Base-by-base conservation (phyloP, 2,797 vertebrate genomes). In the Hypotaenidia philippensis region DNA sequence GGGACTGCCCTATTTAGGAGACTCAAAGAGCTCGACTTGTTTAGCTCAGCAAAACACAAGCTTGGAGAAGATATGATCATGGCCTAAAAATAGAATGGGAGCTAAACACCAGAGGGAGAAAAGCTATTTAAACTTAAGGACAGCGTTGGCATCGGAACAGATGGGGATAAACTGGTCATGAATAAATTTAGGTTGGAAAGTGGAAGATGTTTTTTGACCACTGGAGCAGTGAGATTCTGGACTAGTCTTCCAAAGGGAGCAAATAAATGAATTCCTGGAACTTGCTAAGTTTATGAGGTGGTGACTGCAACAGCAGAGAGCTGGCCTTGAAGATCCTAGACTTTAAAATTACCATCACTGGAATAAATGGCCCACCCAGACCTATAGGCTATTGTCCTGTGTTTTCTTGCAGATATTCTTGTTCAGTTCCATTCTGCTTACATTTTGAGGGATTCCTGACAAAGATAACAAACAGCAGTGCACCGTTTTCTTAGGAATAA, bases 161-260 rank as follows among this genome's bases (percentile, higher is more conserved):
- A 78, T 69, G 75, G 75, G 89, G 86, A 94, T 94, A 90, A 92
- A 95, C 89, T 84, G 82, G 86, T 89, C 82, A 38, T 81, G 86
- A 90, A 89, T 87, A 94, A 92, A 90, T 87, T 90, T 84, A 92
- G 94, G 65, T 56, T 95, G 94, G 86, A 94, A 94, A 87, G 74
- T 69, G 69, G 74, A 92, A 70, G 86, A 84, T 41, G 70, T 77
- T 90, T 95, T 86, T 81, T 69, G 74, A 81, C 56, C 52, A 69
- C 65, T 65, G 89, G 75, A 81, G 79, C 36, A 47, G 27, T 12
- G 21, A 63, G 77, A 83, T 70, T 71, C 53, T 86, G 88, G 77
- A 74, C 61, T 38, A 32, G 45, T 45, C 50, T 91, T 93, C 82
- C 79, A 94, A 79, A 12, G 53, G 83, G 89, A 94, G 79, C 64